Conservation (phyloP, 1,140 invertebrate genomes). For the Drosophila asahinai region DNA sequence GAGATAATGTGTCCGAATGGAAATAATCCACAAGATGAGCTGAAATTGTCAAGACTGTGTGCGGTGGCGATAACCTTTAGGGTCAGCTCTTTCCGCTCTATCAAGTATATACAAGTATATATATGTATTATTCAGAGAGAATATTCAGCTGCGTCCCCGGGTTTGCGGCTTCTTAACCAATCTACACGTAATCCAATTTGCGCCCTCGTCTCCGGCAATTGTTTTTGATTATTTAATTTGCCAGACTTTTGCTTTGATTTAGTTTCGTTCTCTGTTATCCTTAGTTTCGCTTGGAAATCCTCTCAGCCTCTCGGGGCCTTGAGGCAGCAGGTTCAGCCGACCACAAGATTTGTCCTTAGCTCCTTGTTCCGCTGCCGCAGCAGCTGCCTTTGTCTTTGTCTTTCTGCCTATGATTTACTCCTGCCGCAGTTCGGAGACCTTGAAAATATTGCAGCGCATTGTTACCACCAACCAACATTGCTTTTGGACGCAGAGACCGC, state of each 20-base stretch:
- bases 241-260: slow-evolving; percentile 79
- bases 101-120: slow-evolving; percentile 5
- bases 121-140: neutral
- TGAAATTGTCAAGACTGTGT: slow-evolving; percentile 32
- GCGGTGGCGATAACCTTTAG: slow-evolving; percentile 31
- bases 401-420: slow-evolving; percentile 69
- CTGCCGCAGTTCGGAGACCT: slow-evolving; percentile 72
- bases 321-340: slow-evolving; percentile 42
- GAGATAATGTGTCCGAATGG: slow-evolving; percentile 27
- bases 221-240: slow-evolving; percentile 81
- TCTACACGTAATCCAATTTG: slow-evolving; percentile 76
- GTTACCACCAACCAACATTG: slow-evolving; percentile 43
- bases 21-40: slow-evolving; percentile 21
- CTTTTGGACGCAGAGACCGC: slow-evolving; percentile 41
- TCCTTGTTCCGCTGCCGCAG: neutral
- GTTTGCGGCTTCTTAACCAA: slow-evolving; percentile 49
- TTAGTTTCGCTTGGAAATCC: slow-evolving; percentile 1
- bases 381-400: slow-evolving; percentile 6
- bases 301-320: slow-evolving; percentile 19
- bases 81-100: slow-evolving; percentile 22
- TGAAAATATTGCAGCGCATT: slow-evolving; percentile 76
- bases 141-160: slow-evolving; percentile 1
- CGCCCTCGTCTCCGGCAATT: slow-evolving; percentile 52
- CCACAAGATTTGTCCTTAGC: slow-evolving; percentile 62
- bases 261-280: slow-evolving; percentile 55